Percentiles rank a stretch among this genome's conserved stretches.
These are phyloP conservation scores for Orchesella flavescens DNA, from an alignment of 2,888 invertebrate genomes.

Conservation along the genomic window DNA sequence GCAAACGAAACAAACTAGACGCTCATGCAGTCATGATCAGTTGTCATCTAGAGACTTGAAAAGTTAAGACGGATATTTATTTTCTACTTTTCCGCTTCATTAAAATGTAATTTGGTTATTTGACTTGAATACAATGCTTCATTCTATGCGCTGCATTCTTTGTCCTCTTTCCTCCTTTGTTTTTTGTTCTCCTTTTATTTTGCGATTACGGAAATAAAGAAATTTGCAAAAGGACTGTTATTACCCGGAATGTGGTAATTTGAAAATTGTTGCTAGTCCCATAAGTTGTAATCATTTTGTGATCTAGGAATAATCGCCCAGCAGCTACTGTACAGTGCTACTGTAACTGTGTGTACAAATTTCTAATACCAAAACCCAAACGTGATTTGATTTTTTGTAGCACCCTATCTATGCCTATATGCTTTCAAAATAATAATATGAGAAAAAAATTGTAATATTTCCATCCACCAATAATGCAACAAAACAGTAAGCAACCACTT, in stretches of 20 bases:
- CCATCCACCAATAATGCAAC: too few relatives aligned
- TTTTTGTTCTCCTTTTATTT: conserved; percentile 29
- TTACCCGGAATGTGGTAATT: conserved; percentile 38
- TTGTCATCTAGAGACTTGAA: too few relatives aligned
- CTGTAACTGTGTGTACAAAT: not conserved
- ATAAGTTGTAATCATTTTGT: conserved; percentile 36
- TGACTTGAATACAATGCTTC: not conserved
- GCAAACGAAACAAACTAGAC: too few relatives aligned
- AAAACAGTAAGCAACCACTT: not conserved
- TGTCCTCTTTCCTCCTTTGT: not conserved
- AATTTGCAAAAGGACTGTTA: conserved; percentile 17
- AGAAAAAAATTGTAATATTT: too few relatives aligned
- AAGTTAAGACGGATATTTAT: conserved; percentile 7
- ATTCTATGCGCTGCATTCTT: too few relatives aligned
- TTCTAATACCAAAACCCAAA: too few relatives aligned
- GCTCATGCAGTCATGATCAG: too few relatives aligned
- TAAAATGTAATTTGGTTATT: conserved; percentile 33
- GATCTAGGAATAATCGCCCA: conserved; percentile 2
- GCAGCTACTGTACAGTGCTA: not conserved
- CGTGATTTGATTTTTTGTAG: not conserved
- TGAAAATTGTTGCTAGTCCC: conserved; percentile 23
- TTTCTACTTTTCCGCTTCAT: conserved; percentile 50
- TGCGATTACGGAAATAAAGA: conserved; percentile 41
- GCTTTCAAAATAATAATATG: too few relatives aligned
- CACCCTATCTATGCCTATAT: not conserved